A percentile compares a stretch with the other conserved stretches of the same genome.
Conservation (phyloP, 1,140 invertebrate genomes). For the Diplogasteroides magnus region DNA sequence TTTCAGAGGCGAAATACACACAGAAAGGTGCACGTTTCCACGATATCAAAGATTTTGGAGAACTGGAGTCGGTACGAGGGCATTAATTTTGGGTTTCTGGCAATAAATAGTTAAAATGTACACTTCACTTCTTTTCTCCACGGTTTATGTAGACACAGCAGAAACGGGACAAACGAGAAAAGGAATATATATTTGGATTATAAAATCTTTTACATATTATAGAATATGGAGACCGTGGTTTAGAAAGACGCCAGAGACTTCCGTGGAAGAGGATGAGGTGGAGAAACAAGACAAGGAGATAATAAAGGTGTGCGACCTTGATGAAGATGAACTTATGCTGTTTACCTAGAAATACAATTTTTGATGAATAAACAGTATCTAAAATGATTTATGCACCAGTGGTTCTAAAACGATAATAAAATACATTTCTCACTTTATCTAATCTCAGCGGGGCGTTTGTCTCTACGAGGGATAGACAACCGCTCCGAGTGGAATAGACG, state of each 20-base stretch:
- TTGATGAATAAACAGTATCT: conserved; percentile 45
- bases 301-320: conserved; percentile 9
- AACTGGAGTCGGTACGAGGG: conserved; percentile 1
- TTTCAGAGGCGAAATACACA: conserved; percentile 15
- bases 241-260: neutral
- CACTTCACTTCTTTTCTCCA: neutral
- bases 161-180: no score
- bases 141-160: no score
- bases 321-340: conserved; percentile 12
- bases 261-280: conserved; percentile 4
- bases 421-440: no score
- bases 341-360: conserved; percentile 29
- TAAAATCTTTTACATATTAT: no score
- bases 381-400: no score
- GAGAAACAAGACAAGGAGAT: conserved; percentile 10
- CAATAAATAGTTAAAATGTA: no score
- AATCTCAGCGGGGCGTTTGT: no score
- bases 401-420: no score
- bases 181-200: no score
- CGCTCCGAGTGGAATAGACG: no score
- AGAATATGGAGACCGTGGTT: conserved; percentile 13
- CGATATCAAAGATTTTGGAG: conserved; percentile 18
- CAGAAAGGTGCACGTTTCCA: conserved; percentile 21
- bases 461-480: no score
- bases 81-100: neutral